A percentile compares a stretch with the other conserved stretches of the same genome.
Conservation (phyloP, 2,888 invertebrate genomes). For the Nomada lathburiana region DNA sequence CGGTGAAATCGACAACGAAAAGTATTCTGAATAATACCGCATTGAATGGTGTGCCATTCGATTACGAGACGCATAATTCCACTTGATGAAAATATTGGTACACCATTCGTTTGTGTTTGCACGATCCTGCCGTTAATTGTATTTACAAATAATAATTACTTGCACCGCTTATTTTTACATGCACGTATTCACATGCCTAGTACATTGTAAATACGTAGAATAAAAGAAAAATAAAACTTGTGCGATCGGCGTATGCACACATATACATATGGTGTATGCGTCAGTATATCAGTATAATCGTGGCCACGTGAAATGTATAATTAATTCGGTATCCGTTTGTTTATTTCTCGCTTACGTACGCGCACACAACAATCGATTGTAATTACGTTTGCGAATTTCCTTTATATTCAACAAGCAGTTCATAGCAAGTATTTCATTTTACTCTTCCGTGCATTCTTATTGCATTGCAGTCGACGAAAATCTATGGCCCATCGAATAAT, state of each 20-base stretch:
- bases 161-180: constrained; percentile 54
- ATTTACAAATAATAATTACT: constrained; percentile 69
- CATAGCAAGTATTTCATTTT: constrained; percentile 20
- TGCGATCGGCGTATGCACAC: constrained; percentile 37
- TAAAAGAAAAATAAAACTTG: constrained; percentile 65
- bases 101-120: constrained; percentile 42
- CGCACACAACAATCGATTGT: constrained; percentile 38
- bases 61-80: constrained; percentile 1
- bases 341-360: constrained; percentile 29
- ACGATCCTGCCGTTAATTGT: constrained; percentile 48
- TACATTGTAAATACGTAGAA: constrained; percentile 36
- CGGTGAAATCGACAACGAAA: constrained; percentile 1
- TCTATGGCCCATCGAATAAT: constrained; percentile 29
- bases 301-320: constrained; percentile 54
- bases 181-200: constrained; percentile 56
- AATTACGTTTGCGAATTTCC: constrained; percentile 43
- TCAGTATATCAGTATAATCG: constrained; percentile 39
- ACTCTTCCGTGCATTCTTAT: constrained; percentile 15
- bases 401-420: constrained; percentile 37
- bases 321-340: constrained; percentile 49
- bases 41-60: neutral
- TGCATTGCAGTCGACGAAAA: constrained; percentile 29
- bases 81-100: constrained; percentile 17
- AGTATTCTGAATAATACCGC: neutral
- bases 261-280: constrained; percentile 28